Base-by-base conservation (phyloP, 2,888 invertebrate genomes). In the Tetanocera ferruginea region DNA sequence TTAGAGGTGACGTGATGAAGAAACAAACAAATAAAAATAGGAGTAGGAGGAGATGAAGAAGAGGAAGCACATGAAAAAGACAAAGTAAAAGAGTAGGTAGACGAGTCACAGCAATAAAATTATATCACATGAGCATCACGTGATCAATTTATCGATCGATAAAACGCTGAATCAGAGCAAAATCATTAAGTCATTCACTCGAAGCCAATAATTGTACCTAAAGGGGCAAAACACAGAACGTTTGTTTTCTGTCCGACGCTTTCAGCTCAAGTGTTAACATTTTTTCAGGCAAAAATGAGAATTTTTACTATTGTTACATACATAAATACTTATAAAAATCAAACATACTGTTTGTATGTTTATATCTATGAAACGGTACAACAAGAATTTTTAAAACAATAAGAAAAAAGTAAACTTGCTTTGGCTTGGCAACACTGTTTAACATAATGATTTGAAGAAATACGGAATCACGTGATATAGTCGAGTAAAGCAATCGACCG, bases 121-220 rank as follows among this genome's bases (percentile, higher is more conserved):
- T 19, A 25, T 57, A 34, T 66, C 34, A 37, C 60, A 37, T 72
- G n/a, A 34, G 37, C 62, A 31, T 51, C 73, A 51, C 73, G 64
- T 74, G 73, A 64, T 62, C 62, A 19, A n/a, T 19, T 6, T 3
- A n/a, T 66, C 11, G n/a, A 31, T 8, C 3, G 64, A 64, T 31
- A 31, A 64, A 31, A n/a, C 14, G 19, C 25, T 19, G 6, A 14
- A 23, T 60, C 17, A n/a, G n/a, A n/a, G n/a, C n/a, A 60, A 60
- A 60, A 60, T 60, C 17, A 60, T 60, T 28, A 28, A 60, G n/a
- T 9, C 64, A 55, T 55, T 23, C n/a, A 55, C 55, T 23, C 6
- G 55, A 14, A 66, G 34, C 25, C 60, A 62, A 17, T 23, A 37
- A 37, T 66, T 66, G n/a, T 66, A 34, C 37, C 37, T 37, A 34